A percentile compares a stretch with the other conserved stretches of the same genome.
Evolutionary conservation across 2,888 invertebrate species (phyloP).

Genomic region (Schrankia costaestrigalis): DNA sequence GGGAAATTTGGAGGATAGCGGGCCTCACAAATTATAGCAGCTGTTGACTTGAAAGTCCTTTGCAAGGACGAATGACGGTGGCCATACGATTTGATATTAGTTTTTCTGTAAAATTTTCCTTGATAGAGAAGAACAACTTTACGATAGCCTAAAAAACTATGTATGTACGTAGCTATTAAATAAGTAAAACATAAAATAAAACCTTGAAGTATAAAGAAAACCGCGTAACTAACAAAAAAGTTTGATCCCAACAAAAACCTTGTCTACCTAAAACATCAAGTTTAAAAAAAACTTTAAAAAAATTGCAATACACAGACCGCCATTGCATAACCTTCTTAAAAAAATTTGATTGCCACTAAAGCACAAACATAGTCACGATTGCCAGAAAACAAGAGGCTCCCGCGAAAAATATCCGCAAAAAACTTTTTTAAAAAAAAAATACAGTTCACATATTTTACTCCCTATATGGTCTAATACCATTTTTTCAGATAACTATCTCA

Average conservation of each 20-base stretch:
- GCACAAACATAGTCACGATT: constrained; percentile 18
- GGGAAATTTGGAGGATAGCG: no score
- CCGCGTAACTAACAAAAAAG: constrained; percentile 11
- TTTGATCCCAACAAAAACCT: constrained; percentile 21
- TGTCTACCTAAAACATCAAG: constrained; percentile 18
- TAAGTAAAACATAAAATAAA: neutral
- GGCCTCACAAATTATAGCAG: no score
- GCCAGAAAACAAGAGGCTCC: constrained; percentile 20
- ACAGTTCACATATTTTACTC: constrained; percentile 30
- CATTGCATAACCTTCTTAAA: constrained; percentile 28
- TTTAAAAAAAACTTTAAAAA: constrained; percentile 22
- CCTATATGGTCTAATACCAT: constrained; percentile 30
- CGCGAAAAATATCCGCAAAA: constrained; percentile 37
- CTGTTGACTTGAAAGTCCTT: no score
- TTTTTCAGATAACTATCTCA: constrained; percentile 40
- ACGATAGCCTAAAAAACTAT: no score
- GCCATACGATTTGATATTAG: no score
- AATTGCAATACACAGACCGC: constrained; percentile 30
- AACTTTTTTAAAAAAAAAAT: constrained; percentile 31
- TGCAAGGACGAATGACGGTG: no score
- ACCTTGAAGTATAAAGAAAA: constrained; percentile 1
- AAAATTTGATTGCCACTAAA: constrained; percentile 24
- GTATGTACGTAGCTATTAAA: neutral
- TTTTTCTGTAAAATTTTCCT: no score
- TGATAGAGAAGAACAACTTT: no score